Evolutionary conservation across 2,888 invertebrate genomes (phyloP).

Genomic region (Augochlorella aurata): DNA sequence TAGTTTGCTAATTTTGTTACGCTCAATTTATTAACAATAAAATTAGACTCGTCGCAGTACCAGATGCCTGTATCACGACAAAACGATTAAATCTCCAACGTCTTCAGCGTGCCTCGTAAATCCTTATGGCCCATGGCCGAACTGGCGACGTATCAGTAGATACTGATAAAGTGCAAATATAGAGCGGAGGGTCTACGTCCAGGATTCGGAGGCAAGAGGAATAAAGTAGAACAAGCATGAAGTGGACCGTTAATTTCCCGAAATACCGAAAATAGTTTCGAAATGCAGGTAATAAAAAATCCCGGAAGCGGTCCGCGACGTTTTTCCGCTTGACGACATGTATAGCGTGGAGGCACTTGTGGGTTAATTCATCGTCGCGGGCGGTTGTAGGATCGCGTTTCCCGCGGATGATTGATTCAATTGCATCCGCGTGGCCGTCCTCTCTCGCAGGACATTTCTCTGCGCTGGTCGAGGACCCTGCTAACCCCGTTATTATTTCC

Average conservation of each 20-base stretch:
- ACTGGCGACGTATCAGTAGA: no score
- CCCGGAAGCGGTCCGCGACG: slow-evolving; percentile 9
- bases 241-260: slow-evolving; percentile 1
- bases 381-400: slow-evolving; percentile 54
- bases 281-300: slow-evolving; percentile 19
- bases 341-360: slow-evolving; percentile 38
- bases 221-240: neutral
- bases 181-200: neutral
- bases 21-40: no score
- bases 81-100: no score
- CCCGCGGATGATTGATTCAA: slow-evolving; percentile 70
- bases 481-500: slow-evolving; percentile 79
- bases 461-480: slow-evolving; percentile 70
- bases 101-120: no score
- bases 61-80: no score
- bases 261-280: slow-evolving; percentile 5
- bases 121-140: no score
- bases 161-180: neutral
- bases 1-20: no score
- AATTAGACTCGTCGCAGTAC: no score
- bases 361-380: slow-evolving; percentile 62
- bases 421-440: slow-evolving; percentile 66
- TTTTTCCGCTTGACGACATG: slow-evolving; percentile 47
- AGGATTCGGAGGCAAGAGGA: neutral
- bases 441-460: slow-evolving; percentile 57